Conservation (phyloP, 2,797 vertebrate species). For the Tenualosa thibaudeaui region DNA sequence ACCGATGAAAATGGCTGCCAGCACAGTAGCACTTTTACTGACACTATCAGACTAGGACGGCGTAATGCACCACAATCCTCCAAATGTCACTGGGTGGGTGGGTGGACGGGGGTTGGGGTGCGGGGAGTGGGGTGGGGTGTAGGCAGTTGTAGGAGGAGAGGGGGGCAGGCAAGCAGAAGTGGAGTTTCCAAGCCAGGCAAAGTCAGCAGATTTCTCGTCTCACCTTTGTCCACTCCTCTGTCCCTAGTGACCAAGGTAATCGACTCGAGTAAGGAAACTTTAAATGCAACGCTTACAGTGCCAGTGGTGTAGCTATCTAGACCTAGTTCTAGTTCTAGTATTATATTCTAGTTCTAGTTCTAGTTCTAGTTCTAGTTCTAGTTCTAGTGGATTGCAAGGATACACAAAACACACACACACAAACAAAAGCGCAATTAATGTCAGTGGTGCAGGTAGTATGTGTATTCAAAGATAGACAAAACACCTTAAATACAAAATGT, state of each 20-base stretch:
- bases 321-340: too few species aligned
- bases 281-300: not conserved
- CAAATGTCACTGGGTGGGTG: not conserved
- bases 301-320: too few species aligned
- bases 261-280: not conserved
- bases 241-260: not conserved
- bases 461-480: not conserved
- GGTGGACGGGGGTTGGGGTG: not conserved
- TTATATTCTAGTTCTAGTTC: too few species aligned
- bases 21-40: constrained; percentile 66
- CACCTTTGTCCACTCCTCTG: not conserved
- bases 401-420: too few species aligned
- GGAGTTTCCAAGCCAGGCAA: not conserved
- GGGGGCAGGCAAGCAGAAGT: not conserved
- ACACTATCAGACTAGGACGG: constrained; percentile 19
- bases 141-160: not conserved
- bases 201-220: constrained; percentile 5
- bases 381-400: too few species aligned
- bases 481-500: not conserved
- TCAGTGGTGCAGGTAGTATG: not conserved
- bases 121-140: not conserved
- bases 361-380: too few species aligned
- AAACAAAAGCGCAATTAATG: not conserved
- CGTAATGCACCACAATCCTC: constrained; percentile 18
- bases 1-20: constrained; percentile 64